Conservation (phyloP, 2,888 invertebrate genomes). For the Drosophila maculinotata region DNA sequence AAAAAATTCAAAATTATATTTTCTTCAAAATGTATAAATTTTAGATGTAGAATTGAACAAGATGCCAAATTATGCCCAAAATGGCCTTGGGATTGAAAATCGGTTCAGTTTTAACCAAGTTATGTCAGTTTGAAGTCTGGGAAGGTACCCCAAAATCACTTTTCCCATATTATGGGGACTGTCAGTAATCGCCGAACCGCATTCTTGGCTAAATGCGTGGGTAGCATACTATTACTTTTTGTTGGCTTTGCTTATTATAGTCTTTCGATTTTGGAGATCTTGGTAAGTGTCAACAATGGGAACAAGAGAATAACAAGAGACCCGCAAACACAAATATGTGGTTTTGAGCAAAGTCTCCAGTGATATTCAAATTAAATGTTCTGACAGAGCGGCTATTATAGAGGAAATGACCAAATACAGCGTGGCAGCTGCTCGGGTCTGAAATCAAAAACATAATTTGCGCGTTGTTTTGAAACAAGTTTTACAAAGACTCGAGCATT, state of each 20-base stretch:
- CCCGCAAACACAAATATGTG: constrained; percentile 51
- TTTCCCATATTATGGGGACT: constrained; percentile 2
- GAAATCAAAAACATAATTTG: constrained; percentile 31
- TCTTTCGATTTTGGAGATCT: constrained; percentile 28
- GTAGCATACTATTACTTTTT: constrained; percentile 22
- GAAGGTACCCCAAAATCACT: too few species aligned
- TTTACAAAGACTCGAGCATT: constrained; percentile 15
- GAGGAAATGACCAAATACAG: constrained; percentile 73
- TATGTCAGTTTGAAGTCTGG: too few species aligned
- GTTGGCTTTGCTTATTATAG: constrained; percentile 51
- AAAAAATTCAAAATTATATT: too few species aligned
- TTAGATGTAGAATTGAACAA: too few species aligned
- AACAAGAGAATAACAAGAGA: constrained; percentile 25
- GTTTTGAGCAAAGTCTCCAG: constrained; percentile 38
- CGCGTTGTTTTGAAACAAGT: constrained; percentile 52
- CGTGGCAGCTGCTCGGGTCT: constrained; percentile 23
- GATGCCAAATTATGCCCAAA: too few species aligned
- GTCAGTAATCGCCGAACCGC: constrained; percentile 6
- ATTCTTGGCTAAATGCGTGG: constrained; percentile 27
- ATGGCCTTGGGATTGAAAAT: too few species aligned
- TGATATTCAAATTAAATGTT: constrained; percentile 69
- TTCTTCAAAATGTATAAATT: too few species aligned
- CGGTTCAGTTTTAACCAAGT: too few species aligned
- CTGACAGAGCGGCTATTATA: constrained; percentile 42
- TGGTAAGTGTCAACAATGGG: constrained; percentile 26